Conservation (phyloP, 2,888 invertebrate species). For the Mesoligia furuncula region DNA sequence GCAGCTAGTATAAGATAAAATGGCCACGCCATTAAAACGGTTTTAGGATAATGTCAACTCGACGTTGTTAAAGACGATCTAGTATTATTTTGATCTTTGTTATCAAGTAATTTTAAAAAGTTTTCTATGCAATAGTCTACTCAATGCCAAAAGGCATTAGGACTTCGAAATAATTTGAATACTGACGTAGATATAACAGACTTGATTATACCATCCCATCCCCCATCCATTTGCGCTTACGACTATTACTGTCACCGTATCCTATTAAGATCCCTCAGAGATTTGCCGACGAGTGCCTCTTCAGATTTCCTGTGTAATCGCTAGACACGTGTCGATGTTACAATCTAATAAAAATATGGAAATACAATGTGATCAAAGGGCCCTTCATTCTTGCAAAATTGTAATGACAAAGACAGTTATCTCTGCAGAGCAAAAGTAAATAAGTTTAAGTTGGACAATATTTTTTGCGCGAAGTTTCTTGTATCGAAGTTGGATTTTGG, state of each 20-base stretch:
- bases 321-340: constrained; percentile 36
- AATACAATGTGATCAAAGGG: constrained; percentile 55
- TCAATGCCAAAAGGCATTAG: background rate
- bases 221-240: constrained; percentile 78
- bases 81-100: background rate
- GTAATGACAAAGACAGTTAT: background rate
- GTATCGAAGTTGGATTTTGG: background rate
- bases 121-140: background rate
- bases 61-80: background rate
- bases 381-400: background rate
- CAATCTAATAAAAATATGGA: constrained; percentile 60
- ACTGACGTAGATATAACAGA: background rate
- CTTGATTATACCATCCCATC: constrained; percentile 15
- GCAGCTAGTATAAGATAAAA: background rate
- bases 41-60: background rate
- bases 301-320: constrained; percentile 25
- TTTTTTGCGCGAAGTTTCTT: background rate
- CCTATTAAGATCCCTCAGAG: constrained; percentile 75
- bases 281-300: constrained; percentile 66
- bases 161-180: background rate
- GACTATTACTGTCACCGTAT: constrained; percentile 78
- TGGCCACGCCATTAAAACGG: background rate
- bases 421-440: background rate
- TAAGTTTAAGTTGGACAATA: background rate
- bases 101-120: background rate